These are phyloP conservation scores for Arion vulgaris DNA, from an alignment of 1,140 invertebrate species.

Conservation along the genomic window DNA sequence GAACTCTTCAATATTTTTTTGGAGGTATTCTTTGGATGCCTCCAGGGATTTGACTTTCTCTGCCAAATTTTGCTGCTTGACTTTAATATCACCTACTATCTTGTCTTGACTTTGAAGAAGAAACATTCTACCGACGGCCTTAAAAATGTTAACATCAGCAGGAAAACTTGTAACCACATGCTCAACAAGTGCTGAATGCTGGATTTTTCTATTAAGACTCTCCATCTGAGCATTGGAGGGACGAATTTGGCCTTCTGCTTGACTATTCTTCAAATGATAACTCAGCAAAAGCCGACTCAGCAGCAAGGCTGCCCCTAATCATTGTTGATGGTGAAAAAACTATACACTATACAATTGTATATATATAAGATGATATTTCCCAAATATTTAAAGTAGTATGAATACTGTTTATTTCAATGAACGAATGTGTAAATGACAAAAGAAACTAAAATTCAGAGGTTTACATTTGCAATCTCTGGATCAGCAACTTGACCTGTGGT, in stretches of 20 bases:
- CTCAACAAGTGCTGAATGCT: constrained; percentile 27
- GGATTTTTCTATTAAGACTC: constrained; percentile 24
- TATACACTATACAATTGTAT: too few relatives aligned
- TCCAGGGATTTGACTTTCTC: constrained; percentile 25
- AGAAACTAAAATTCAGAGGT: too few relatives aligned
- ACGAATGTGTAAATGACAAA: too few relatives aligned
- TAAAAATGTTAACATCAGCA: constrained; percentile 7
- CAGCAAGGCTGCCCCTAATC: too few relatives aligned
- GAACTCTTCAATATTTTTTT: constrained; percentile 34
- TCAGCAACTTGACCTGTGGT: too few relatives aligned
- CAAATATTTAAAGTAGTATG: too few relatives aligned
- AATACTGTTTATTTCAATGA: too few relatives aligned
- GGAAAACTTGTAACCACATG: constrained; percentile 23
- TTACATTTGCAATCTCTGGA: too few relatives aligned
- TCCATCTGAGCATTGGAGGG: constrained; percentile 31
- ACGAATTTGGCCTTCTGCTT: constrained; percentile 26
- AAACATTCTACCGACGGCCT: constrained; percentile 31
- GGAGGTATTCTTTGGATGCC: constrained; percentile 34
- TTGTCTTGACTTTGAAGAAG: constrained; percentile 4
- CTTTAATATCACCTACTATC: constrained; percentile 12
- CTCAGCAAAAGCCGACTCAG: constrained; percentile 43
- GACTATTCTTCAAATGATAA: constrained; percentile 32
- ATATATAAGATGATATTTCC: too few relatives aligned
- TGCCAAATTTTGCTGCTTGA: constrained; percentile 17
- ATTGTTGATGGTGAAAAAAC: too few relatives aligned